Evolutionary conservation across 1,140 invertebrate genomes (phyloP).

Genomic region (Psilanteris sp.): DNA sequence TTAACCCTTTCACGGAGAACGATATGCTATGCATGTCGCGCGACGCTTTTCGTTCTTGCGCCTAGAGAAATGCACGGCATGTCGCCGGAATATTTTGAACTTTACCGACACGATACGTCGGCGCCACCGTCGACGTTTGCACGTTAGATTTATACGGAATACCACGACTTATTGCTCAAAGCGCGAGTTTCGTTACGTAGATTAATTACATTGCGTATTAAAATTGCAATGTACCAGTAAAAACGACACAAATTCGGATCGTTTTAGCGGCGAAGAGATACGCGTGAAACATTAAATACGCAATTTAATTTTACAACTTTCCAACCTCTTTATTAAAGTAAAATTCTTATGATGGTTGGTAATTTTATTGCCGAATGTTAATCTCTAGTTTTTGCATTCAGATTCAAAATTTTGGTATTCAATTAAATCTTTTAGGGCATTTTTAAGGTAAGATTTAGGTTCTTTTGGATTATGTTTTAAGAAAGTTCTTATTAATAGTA

Average conservation of each 20-base stretch:
- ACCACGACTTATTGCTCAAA: slow-evolving; percentile 55
- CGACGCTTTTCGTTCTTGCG: slow-evolving; percentile 45
- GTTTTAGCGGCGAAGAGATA: too few species aligned
- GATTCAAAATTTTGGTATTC: too few species aligned
- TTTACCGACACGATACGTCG: slow-evolving; percentile 46
- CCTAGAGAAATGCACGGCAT: slow-evolving; percentile 61
- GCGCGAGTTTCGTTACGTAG: slow-evolving; percentile 15
- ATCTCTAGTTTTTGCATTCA: too few species aligned
- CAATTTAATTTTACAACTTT: too few species aligned
- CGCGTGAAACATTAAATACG: too few species aligned
- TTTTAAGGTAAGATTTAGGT: too few species aligned
- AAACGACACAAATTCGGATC: not conserved
- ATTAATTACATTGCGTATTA: slow-evolving; percentile 51
- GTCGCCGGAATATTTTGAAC: slow-evolving; percentile 60
- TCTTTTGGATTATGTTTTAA: too few species aligned
- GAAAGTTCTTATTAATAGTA: too few species aligned
- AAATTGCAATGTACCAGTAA: slow-evolving; percentile 19
- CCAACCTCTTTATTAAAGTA: too few species aligned
- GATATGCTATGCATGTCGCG: slow-evolving; percentile 52
- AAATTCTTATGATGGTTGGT: too few species aligned
- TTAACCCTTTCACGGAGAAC: slow-evolving; percentile 56
- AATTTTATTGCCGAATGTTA: too few species aligned
- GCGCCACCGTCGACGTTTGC: slow-evolving; percentile 36
- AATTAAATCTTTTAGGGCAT: too few species aligned
- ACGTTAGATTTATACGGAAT: slow-evolving; percentile 58